Percentiles rank a stretch among this genome's conserved stretches.
Conservation (phyloP, 2,797 vertebrate species). For the Microchirus variegatus region DNA sequence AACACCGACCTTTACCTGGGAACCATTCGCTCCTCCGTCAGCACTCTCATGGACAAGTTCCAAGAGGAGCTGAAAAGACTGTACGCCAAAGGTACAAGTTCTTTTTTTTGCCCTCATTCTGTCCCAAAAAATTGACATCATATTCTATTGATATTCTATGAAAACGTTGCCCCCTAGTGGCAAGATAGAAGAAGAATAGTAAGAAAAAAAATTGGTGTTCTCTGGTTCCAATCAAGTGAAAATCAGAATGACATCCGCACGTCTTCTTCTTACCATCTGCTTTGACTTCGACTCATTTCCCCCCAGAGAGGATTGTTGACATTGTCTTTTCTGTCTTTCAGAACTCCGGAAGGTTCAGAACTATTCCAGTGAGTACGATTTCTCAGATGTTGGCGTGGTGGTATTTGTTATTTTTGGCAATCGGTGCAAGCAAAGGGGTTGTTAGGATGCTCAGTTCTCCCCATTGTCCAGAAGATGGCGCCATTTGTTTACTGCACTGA, state of each 20-base stretch:
- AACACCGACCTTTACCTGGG: conserved; percentile 82
- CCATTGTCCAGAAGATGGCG: conserved; percentile 40
- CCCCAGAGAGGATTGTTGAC: conserved; percentile 19
- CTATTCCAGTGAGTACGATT: conserved; percentile 77
- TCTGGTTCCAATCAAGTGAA: too few relatives aligned
- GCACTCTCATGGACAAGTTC: conserved; percentile 73
- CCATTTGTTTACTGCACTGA: background rate
- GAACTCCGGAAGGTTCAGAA: conserved; percentile 83
- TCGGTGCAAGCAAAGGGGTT: background rate
- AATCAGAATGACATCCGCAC: conserved; percentile 27
- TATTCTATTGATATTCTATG: too few relatives aligned
- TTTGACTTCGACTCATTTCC: conserved; percentile 36
- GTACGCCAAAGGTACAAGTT: conserved; percentile 76
- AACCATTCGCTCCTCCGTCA: conserved; percentile 77
- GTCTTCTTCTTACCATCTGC: conserved; percentile 55
- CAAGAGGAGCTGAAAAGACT: conserved; percentile 80
- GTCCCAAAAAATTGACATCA: too few relatives aligned
- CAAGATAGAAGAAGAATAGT: too few relatives aligned
- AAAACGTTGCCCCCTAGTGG: too few relatives aligned
- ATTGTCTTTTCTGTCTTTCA: conserved; percentile 44
- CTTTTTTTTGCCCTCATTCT: too few relatives aligned
- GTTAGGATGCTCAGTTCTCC: background rate
- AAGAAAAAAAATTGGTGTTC: too few relatives aligned
- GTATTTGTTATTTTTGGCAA: too few relatives aligned
- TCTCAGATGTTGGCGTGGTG: background rate